Percentiles rank a stretch among this genome's conserved stretches.
Evolutionary conservation across 30 jellyfish, hydroid and myxozoan species (phyloP).

Genomic region (Aurelia aurita): DNA sequence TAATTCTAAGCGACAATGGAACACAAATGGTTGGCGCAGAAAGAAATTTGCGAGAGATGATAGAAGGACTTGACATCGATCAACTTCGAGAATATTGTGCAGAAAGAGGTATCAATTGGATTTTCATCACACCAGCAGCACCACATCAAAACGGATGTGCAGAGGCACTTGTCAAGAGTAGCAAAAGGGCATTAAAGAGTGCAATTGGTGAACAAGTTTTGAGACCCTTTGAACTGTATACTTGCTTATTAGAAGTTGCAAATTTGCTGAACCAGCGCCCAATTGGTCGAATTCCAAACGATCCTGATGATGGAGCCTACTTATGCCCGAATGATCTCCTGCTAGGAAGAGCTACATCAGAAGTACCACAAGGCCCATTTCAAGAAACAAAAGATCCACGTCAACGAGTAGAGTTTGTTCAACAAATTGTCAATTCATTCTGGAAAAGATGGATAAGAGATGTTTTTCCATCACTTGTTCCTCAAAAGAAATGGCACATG

Average conservation of each 20-base stretch:
- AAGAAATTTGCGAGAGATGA: constrained; percentile 48
- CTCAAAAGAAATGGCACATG: not conserved
- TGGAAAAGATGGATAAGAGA: not conserved
- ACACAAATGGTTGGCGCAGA: constrained; percentile 74
- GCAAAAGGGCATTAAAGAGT: constrained; percentile 42
- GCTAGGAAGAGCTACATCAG: constrained; percentile 85
- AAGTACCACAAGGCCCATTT: constrained; percentile 87
- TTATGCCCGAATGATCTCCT: constrained; percentile 74
- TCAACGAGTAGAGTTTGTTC: constrained; percentile 70
- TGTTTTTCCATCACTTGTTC: not conserved
- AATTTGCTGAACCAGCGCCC: constrained; percentile 70
- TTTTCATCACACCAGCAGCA: constrained; percentile 75
- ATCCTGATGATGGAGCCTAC: constrained; percentile 87
- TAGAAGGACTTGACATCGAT: constrained; percentile 53
- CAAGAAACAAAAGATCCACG: constrained; percentile 63
- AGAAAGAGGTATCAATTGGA: constrained; percentile 72
- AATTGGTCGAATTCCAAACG: constrained; percentile 71
- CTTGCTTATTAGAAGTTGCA: constrained; percentile 69
- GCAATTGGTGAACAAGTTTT: constrained; percentile 70
- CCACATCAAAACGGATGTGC: constrained; percentile 81
- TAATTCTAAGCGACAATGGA: constrained; percentile 67
- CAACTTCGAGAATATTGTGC: constrained; percentile 65
- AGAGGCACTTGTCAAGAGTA: constrained; percentile 70
- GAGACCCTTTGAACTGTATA: constrained; percentile 61
- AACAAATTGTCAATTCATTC: constrained; percentile 65